Evolutionary conservation across 2,113 vertebrate genomes (phyloP).

Genomic region (Narcine bancroftii): DNA sequence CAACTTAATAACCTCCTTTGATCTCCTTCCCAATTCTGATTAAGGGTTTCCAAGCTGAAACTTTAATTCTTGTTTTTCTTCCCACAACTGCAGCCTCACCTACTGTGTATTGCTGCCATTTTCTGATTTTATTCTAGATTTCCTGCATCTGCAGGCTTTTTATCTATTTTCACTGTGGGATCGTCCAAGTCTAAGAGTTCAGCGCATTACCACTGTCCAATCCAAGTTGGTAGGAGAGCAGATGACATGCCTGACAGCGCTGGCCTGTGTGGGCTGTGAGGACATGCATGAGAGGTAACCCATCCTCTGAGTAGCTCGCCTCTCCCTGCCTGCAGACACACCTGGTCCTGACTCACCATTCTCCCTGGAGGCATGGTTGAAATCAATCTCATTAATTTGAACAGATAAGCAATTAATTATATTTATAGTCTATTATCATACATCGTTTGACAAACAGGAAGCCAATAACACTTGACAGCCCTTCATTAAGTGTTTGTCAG

Average conservation of each 20-base stretch:
- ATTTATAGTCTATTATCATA: conserved; percentile 23
- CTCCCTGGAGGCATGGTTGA: neutral
- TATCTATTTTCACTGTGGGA: no score
- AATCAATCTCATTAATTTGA: conserved; percentile 5
- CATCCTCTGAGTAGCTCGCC: neutral
- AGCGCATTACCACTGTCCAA: neutral
- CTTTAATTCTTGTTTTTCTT: no score
- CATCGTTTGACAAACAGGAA: neutral
- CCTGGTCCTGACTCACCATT: conserved; percentile 33
- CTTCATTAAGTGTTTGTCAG: neutral
- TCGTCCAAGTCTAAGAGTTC: no score
- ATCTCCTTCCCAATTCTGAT: no score
- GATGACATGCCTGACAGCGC: neutral
- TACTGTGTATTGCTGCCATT: no score
- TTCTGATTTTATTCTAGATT: no score
- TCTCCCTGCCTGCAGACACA: neutral
- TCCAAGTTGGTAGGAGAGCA: neutral
- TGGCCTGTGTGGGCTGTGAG: no score
- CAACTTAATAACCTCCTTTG: no score
- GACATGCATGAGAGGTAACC: neutral
- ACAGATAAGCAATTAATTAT: conserved; percentile 17
- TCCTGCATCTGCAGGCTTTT: no score
- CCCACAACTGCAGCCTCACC: no score
- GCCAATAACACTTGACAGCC: neutral
- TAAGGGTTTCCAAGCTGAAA: no score